Evolutionary conservation across 2,888 invertebrate species (phyloP).

Genomic region (Tribolium freemani): DNA sequence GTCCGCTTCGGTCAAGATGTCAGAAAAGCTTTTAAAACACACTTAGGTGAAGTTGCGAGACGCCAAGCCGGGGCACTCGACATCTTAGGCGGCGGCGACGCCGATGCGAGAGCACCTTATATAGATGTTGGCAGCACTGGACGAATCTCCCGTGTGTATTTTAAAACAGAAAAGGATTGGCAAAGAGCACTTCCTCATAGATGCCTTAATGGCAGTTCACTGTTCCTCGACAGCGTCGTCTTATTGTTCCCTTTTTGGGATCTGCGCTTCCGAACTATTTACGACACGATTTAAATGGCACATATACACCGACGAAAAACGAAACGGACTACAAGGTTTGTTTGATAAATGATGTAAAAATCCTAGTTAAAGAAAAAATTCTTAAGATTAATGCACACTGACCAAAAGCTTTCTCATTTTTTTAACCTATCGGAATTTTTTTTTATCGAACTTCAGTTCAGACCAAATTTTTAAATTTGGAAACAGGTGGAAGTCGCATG

Average conservation of each 20-base stretch:
- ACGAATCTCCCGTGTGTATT: slow-evolving; percentile 62
- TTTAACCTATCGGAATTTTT: too few relatives aligned
- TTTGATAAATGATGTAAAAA: too few relatives aligned
- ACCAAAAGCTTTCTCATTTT: too few relatives aligned
- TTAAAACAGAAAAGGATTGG: slow-evolving; percentile 60
- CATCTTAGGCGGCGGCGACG: slow-evolving; percentile 32
- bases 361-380: too few relatives aligned
- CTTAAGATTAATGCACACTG: too few relatives aligned
- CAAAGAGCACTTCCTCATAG: slow-evolving; percentile 62
- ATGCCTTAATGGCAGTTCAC: slow-evolving; percentile 62
- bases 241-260: slow-evolving; percentile 30
- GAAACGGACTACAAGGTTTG: background rate
- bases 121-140: slow-evolving; percentile 53
- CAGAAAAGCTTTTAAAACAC: slow-evolving; percentile 71
- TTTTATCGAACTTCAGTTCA: too few relatives aligned
- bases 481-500: too few relatives aligned
- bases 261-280: background rate
- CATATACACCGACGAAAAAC: background rate
- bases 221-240: slow-evolving; percentile 49
- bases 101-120: slow-evolving; percentile 40
- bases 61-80: slow-evolving; percentile 35
- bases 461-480: too few relatives aligned
- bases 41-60: slow-evolving; percentile 58
- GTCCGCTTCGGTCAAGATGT: slow-evolving; percentile 70
- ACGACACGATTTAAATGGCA: background rate